phyloP scores from a whole-genome alignment of 2,888 invertebrate genomes.

The Xestobium rufovillosum region DNA sequence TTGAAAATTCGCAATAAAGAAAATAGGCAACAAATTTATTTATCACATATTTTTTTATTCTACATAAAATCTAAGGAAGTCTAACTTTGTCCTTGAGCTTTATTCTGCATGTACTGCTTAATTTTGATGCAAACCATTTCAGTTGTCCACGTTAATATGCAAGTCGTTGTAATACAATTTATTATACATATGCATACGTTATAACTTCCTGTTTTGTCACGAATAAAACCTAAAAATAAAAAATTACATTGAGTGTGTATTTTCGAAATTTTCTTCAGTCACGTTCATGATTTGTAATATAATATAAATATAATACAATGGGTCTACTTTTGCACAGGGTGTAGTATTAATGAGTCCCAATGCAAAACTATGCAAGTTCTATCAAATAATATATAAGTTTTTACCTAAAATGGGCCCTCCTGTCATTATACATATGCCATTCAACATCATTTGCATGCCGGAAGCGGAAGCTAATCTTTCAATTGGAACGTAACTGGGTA shows the following conservation, averaged over 20 bases:
- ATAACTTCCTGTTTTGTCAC: constrained; percentile 56
- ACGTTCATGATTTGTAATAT: no score
- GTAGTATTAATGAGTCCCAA: no score
- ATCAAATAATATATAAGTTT: constrained; percentile 13
- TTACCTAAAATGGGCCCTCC: constrained; percentile 59
- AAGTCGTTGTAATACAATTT: constrained; percentile 52
- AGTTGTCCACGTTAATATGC: constrained; percentile 52
- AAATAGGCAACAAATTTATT: no score
- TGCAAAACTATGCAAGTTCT: no score
- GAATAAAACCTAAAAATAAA: constrained; percentile 50
- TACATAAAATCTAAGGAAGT: no score
- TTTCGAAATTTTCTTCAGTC: not conserved
- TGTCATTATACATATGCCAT: constrained; percentile 53
- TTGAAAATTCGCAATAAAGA: no score
- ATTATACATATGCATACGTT: constrained; percentile 52
- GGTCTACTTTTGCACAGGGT: no score
- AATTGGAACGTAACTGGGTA: constrained; percentile 61
- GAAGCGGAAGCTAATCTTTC: constrained; percentile 59
- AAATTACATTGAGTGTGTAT: constrained; percentile 11
- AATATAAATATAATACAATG: no score
- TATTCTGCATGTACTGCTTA: no score
- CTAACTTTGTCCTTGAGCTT: no score
- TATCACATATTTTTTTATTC: no score
- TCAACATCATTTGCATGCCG: constrained; percentile 62
- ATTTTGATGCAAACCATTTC: no score